Evolutionary conservation across 2,797 vertebrate species (phyloP).

Genomic region (Poecilia wingei): DNA sequence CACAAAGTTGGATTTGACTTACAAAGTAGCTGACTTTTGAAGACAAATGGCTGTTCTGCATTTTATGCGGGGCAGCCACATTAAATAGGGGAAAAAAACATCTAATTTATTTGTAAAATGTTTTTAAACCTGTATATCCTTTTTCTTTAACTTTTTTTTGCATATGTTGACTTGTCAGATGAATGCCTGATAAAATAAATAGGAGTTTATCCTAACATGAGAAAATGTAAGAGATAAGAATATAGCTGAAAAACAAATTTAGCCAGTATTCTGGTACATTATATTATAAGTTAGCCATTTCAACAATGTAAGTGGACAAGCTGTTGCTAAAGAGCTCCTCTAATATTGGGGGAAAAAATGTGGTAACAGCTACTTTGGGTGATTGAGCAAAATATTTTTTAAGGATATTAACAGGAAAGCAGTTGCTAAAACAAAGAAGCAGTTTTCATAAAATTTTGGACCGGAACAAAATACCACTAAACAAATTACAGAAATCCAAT

Average conservation of each 20-base stretch:
- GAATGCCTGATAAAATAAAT: background rate
- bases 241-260: background rate
- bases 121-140: background rate
- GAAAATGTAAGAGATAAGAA: background rate
- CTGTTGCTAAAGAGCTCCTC: slow-evolving; percentile 50
- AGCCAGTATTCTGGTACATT: background rate
- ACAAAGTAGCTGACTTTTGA: background rate
- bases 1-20: background rate
- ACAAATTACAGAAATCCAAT: slow-evolving; percentile 21
- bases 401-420: slow-evolving; percentile 7
- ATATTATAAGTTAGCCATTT: slow-evolving; percentile 1
- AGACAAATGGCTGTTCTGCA: background rate
- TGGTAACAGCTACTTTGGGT: slow-evolving; percentile 29
- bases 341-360: slow-evolving; percentile 17
- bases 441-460: slow-evolving; percentile 15
- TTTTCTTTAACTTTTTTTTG: background rate
- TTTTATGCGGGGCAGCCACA: background rate
- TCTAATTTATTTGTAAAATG: background rate
- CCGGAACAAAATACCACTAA: slow-evolving; percentile 13
- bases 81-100: background rate
- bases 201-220: background rate
- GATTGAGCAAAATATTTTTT: slow-evolving; percentile 10
- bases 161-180: background rate
- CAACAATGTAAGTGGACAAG: slow-evolving; percentile 42
- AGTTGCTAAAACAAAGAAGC: slow-evolving; percentile 8